Evolutionary conservation across 1,140 invertebrate genomes (phyloP), one percentile per base, ranked within the genome.

Genomic region (Euschistus heros): DNA sequence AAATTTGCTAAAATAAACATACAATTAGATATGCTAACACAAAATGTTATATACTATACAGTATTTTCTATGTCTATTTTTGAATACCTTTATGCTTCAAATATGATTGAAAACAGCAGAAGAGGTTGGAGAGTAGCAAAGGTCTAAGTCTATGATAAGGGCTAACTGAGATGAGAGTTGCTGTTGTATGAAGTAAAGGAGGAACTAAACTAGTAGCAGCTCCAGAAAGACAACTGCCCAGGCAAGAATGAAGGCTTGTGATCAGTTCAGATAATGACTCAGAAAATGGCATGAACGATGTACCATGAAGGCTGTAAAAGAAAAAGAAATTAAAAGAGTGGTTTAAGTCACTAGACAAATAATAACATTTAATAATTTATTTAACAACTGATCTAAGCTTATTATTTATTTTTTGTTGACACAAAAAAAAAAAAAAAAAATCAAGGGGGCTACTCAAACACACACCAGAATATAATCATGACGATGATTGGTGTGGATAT

Each of bases 231-330:
- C 22, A 52, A 3, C 13, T 30, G 26, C 18, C n/a, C 4, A 63
- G 24, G n/a, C 60, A 62, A 6, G 24, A 17, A 57, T 68, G 68
- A 13, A 68, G 33, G 8, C 30, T 57, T 14, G 47, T 46, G 10
- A 68, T 22, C 47, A 66, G 20, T 26, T 66, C 65, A 7, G 64
- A 60, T 26, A 68, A 50, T 17, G 50, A 50, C 27, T 42, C 65
- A 46, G 64, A 68, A 26, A 66, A 68, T 13, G 65, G 26, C 24
- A 65, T 64, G 33, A 64, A 68, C 1, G 68, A 64, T 55, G 42
- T 55, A 2, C 37, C 30, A 20, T 66, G 65, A 50, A 59, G 66
- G 18, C 13, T 37, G 20, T 62, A 60, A 22, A 60, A 44, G 7
- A 33, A 44, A 64, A 17, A 17, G 15, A 37, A 37, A 30, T 50